phyloP scores from a whole-genome alignment of 2,113 vertebrate genomes.

The Poicephalus meyeri region DNA sequence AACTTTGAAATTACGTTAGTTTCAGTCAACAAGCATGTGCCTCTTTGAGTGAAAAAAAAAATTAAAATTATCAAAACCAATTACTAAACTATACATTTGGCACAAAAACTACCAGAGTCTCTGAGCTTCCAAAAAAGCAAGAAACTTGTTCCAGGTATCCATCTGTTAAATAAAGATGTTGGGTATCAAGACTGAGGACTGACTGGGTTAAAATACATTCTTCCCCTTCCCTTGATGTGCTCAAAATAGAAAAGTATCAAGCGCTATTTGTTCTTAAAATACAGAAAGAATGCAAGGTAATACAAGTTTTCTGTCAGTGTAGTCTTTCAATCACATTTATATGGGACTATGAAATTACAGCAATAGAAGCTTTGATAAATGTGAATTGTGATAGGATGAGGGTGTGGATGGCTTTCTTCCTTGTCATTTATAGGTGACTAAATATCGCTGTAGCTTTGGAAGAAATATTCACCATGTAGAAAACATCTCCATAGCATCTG shows the following conservation, averaged over 20 bases:
- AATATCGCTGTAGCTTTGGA: background rate
- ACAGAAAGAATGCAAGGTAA: background rate
- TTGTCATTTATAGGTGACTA: background rate
- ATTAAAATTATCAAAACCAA: background rate
- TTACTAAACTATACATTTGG: background rate
- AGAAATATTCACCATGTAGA: background rate
- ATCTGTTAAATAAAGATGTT: background rate
- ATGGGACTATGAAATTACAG: background rate
- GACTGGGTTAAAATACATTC: background rate
- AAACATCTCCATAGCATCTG: background rate
- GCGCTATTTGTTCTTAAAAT: background rate
- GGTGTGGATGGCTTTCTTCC: background rate
- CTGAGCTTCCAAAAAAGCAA: background rate
- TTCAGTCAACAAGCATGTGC: background rate
- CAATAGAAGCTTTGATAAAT: background rate
- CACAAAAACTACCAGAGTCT: background rate
- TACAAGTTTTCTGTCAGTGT: background rate
- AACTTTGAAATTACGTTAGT: background rate
- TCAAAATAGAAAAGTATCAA: background rate
- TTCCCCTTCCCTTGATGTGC: background rate
- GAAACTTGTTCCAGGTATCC: background rate
- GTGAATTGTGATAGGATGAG: background rate
- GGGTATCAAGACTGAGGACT: background rate
- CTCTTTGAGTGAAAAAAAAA: background rate
- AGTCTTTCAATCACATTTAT: background rate